Evolutionary conservation across 64 coral and sea anemone species (phyloP), one percentile per base, ranked within the genome.

Genomic region (Anthopleura sola): DNA sequence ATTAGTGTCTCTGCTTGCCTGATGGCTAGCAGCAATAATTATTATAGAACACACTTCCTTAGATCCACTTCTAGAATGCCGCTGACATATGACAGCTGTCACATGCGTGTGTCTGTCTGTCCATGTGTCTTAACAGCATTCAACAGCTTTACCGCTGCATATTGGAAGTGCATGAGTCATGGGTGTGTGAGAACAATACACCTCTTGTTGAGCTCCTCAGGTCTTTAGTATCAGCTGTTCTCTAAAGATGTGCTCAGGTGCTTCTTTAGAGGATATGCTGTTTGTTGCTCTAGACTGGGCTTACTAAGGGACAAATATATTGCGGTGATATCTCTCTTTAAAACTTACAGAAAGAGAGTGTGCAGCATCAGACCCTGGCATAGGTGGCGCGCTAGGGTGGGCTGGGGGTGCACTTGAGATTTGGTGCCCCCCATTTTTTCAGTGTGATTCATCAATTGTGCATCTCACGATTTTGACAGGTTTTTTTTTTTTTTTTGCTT

Each of bases 131-230:
- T 78, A 84, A 39, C 64, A 60, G 55, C 66, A 86, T 68, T 87
- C 91, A 93, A 97, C 94, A 97, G 94, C 91, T 78, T 93, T 87
- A 46, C 76, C 82, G 94, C 91, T 97, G 94, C 91, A 93, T 68
- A 90, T 97, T 97, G 88, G 91, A 84, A 97, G 92, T 89, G 94
- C 94, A 89, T 97, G 94, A 97, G 94, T 97, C 94, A 97, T 97
- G 78, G 82, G 94, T 97, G 94, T 97, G 94, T 97, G 26, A 97
- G 91, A 97, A 78, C 31, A 90, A 60, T 93, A 78, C 87, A 89
- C 91, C 94, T 93, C 91, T 96, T 83, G 82, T 37, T 55, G 3
- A 2, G 82, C 34, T 44, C 51, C 15, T 83, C 51, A 58, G 82
- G 48, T 54, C 82, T 55, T 60, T 83, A 23, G 82, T 26, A 38